Evolutionary conservation across 1,140 invertebrate species (phyloP), one percentile per base, ranked within the genome.

Genomic region (Brachionus asplanchnoidis): DNA sequence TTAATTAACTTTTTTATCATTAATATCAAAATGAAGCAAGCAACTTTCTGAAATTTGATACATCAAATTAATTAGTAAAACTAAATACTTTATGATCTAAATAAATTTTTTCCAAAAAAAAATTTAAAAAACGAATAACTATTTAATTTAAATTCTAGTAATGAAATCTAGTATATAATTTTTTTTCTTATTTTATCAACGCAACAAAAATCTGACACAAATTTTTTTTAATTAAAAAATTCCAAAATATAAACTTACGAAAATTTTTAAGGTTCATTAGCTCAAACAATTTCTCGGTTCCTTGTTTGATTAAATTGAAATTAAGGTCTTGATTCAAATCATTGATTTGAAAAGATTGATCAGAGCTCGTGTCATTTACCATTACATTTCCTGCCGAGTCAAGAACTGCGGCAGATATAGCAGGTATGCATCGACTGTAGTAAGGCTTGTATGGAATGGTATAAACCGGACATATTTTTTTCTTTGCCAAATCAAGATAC

Each of bases 201-300:
- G 32, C 32, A 36, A 7, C 0, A 36, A 36, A 36, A 36, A 36
- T 36, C 32, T 6, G 0, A 36, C 17, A 56, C 4, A 23, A 56
- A 56, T 17, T 56, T 56, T 20, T n/a, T 0, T 17, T 56, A 17
- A 56, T 23, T 20, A 20, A 53, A 53, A 53, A 17, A 53, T 60
- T 60, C 9, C 0, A 78, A 20, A 40, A 56, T 8, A 32, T 3
- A 80, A 28, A 40, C 77, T 80, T 65, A 80, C 77, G 2, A n/a
- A 82, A 44, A 68, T 68, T 65, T 82, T 82, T 82, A 42, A 82
- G 8, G 44, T 82, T 82, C 17, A 46, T 82, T 26, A 82, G 46
- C 12, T 82, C 40, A 7, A 82, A 44, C 17, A 82, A 23, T 12
- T 42, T 23, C 14, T 82, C 42, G 28, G 53, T 68, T 40, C 50